Base-by-base conservation (phyloP, 2,113 vertebrate species). In the Rhinopomastus cyanomelas region DNA sequence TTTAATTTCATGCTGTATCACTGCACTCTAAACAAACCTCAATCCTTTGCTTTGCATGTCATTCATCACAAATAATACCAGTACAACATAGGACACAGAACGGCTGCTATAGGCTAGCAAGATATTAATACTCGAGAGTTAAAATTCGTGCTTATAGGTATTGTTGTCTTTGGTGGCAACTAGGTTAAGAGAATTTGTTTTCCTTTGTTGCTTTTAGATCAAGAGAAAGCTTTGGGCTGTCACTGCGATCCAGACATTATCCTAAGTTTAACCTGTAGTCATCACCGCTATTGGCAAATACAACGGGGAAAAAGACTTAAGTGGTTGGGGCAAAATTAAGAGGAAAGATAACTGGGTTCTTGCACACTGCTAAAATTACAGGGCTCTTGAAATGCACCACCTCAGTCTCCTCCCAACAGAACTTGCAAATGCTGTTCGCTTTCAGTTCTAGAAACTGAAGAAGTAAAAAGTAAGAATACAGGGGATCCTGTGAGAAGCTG, bases 121-220 rank as follows among this genome's bases (percentile, higher is more conserved):
- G 57, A 88, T 15, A 88, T 88, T 67, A 74, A 66, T 65, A 69
- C 84, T 52, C 34, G 3, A 76, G 39, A 83, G n/a, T 80, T 81
- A 59, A 61, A 83, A 86, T 36, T 55, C 32, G 62, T 86, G 21
- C 57, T 55, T 75, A 65, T 42, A 42, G 1, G 1, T 66, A 66
- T 37, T 77, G 51, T 34, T 81, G 42, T 66, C 59, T 62, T 75
- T 22, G 16, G 61, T 39, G 23, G 55, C 55, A 81, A 29, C 78
- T 37, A 73, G 69, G 60, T 32, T 11, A 80, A 51, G 68, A 77
- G 25, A 75, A 78, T 10, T 21, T 21, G 19, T 34, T 61, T 78
- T 71, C 53, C 72, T 79, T 84, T 79, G 73, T 66, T 90, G 25
- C 61, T 46, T 65, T 92, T 88, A 88, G 36, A 64, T 36, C 32